Evolutionary conservation across 1,140 invertebrate species (phyloP).

Genomic region (Pogonognathellus flavescens): DNA sequence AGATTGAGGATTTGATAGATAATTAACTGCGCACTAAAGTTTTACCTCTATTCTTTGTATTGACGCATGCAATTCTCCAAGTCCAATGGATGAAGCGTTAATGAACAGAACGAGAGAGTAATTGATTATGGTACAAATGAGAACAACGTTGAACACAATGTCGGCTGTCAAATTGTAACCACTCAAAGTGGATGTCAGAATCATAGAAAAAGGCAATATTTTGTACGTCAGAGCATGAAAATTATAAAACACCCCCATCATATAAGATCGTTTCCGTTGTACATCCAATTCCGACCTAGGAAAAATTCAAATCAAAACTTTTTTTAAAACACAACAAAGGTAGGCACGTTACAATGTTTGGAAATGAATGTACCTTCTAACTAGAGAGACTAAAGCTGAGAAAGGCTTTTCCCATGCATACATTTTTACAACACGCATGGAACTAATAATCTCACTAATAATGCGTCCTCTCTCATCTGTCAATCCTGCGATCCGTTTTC

Average conservation of each 20-base stretch:
- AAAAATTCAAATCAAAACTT: no score
- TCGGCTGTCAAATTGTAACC: constrained; percentile 79
- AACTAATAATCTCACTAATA: constrained; percentile 92
- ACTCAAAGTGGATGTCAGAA: constrained; percentile 78
- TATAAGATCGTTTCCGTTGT: constrained; percentile 3
- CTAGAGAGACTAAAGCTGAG: constrained; percentile 35
- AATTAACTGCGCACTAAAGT: neutral
- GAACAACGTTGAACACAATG: constrained; percentile 73
- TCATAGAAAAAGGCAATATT: constrained; percentile 80
- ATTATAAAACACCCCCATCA: constrained; percentile 16
- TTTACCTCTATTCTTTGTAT: constrained; percentile 52
- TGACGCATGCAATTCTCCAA: constrained; percentile 34
- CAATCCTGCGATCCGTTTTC: constrained; percentile 77
- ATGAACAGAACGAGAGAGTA: constrained; percentile 70
- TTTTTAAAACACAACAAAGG: no score
- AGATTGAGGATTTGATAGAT: no score
- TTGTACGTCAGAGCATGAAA: constrained; percentile 71
- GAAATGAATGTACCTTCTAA: no score
- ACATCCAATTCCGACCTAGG: constrained; percentile 51
- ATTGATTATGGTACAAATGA: constrained; percentile 34
- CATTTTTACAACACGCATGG: constrained; percentile 84
- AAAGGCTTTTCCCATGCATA: constrained; percentile 83
- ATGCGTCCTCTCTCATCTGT: constrained; percentile 87
- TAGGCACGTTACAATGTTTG: no score
- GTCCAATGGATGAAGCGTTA: constrained; percentile 70